These are phyloP conservation scores for Alentia gelatinosa DNA, from an alignment of 2,888 invertebrate species.

Conservation along the genomic window DNA sequence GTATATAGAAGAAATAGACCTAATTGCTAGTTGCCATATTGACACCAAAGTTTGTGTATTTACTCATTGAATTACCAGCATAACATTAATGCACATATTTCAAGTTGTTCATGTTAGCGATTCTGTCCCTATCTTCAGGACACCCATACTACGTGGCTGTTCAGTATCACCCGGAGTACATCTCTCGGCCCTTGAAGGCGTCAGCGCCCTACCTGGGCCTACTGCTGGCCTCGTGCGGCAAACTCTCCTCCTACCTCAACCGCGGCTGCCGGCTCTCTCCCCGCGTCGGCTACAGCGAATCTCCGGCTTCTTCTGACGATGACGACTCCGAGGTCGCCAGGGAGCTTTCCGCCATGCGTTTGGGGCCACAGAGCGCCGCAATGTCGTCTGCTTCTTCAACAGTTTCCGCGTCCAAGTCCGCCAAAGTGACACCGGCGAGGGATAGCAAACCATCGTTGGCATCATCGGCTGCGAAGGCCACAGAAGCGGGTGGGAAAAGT, in stretches of 20 bases:
- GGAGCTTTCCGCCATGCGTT: not conserved
- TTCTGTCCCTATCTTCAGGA: constrained; percentile 80
- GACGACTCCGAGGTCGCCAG: not conserved
- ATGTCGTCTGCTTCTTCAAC: not conserved
- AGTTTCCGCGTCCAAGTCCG: not conserved
- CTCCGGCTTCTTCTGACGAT: constrained; percentile 27
- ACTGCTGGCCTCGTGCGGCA: constrained; percentile 92
- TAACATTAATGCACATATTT: too few relatives aligned
- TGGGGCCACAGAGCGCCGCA: not conserved
- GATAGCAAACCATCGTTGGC: not conserved
- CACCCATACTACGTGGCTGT: constrained; percentile 97
- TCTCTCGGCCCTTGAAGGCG: constrained; percentile 88
- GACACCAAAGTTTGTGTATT: too few relatives aligned
- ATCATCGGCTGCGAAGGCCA: too few relatives aligned
- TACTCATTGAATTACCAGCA: too few relatives aligned
- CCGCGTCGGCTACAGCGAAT: constrained; percentile 58
- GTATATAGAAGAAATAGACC: too few relatives aligned
- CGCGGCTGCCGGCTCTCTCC: constrained; percentile 77
- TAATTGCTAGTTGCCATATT: too few relatives aligned
- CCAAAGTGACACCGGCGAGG: not conserved
- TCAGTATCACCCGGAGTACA: constrained; percentile 99
- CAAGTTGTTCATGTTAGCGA: too few relatives aligned
- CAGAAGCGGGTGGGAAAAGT: not conserved
- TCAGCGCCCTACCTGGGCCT: constrained; percentile 98
- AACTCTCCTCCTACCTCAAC: constrained; percentile 84